These are phyloP conservation scores for Nudaria mundana DNA, from an alignment of 2,888 invertebrate species.

Conservation along the genomic window DNA sequence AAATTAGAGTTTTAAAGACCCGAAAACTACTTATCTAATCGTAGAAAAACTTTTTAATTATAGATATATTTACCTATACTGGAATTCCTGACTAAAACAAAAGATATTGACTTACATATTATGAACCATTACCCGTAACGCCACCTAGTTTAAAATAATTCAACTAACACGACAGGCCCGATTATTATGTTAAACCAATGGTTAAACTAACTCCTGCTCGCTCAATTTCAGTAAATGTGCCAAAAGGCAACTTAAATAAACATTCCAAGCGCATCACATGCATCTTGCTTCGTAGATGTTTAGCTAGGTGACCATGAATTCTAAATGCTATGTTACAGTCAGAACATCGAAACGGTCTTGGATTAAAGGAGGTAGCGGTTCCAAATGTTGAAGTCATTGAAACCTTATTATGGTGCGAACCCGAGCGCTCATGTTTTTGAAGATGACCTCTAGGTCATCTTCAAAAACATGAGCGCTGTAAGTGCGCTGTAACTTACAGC, in stretches of 20 bases:
- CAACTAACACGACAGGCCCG: no score
- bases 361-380: slow-evolving; percentile 93
- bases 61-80: no score
- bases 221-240: slow-evolving; percentile 96
- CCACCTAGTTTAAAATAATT: no score
- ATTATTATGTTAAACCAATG: no score
- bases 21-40: no score
- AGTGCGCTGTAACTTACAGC: slow-evolving; percentile 95
- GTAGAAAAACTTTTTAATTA: no score
- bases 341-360: slow-evolving; percentile 96
- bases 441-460: slow-evolving; percentile 94
- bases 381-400: slow-evolving; percentile 93
- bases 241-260: slow-evolving; percentile 95
- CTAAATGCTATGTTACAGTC: slow-evolving; percentile 98
- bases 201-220: slow-evolving; percentile 93
- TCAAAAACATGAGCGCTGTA: no score
- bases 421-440: slow-evolving; percentile 95
- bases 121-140: no score
- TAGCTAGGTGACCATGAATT: slow-evolving; percentile 98
- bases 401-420: slow-evolving; percentile 95
- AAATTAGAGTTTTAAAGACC: no score
- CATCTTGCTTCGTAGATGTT: slow-evolving; percentile 97
- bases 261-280: slow-evolving; percentile 97
- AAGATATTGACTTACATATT: no score
- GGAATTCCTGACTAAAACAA: no score